A percentile compares a stretch with the other conserved stretches of the same genome.
Conservation (phyloP, 2,888 invertebrate species). For the Nomada fabriciana region DNA sequence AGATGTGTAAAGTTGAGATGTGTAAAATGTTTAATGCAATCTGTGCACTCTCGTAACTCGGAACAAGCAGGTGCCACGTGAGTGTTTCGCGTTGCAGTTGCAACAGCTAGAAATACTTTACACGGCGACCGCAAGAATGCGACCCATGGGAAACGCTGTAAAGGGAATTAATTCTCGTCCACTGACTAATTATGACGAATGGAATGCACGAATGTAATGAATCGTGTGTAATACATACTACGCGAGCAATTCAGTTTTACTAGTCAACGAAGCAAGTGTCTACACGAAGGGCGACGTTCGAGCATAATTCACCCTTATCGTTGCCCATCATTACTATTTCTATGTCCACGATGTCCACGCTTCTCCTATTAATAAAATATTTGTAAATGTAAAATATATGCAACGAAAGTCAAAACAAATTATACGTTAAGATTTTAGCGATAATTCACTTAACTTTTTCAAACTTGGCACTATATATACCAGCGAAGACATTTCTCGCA, state of each 20-base stretch:
- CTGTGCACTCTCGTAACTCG: constrained; percentile 58
- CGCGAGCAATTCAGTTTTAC: constrained; percentile 41
- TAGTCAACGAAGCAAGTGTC: constrained; percentile 43
- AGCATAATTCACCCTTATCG: constrained; percentile 25
- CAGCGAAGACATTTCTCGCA: too few relatives aligned
- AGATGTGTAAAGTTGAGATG: constrained; percentile 62
- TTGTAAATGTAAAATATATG: too few relatives aligned
- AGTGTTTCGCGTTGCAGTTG: constrained; percentile 39
- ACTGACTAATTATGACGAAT: constrained; percentile 65
- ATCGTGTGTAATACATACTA: constrained; percentile 47
- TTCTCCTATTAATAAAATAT: too few relatives aligned
- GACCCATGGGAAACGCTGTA: constrained; percentile 47
- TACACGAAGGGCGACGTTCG: neutral
- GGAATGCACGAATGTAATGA: constrained; percentile 4
- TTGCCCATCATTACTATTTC: neutral
- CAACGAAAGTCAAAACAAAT: too few relatives aligned
- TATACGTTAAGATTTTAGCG: neutral
- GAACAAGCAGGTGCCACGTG: constrained; percentile 50
- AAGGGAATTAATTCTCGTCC: constrained; percentile 67
- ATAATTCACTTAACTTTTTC: neutral
- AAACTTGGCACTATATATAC: too few relatives aligned
- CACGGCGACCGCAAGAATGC: constrained; percentile 52
- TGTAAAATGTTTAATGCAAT: constrained; percentile 67
- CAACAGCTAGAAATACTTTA: constrained; percentile 46
- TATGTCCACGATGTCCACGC: neutral